Base-by-base conservation (phyloP, 2,888 invertebrate genomes). In the Hirtodrosophila trivittata region DNA sequence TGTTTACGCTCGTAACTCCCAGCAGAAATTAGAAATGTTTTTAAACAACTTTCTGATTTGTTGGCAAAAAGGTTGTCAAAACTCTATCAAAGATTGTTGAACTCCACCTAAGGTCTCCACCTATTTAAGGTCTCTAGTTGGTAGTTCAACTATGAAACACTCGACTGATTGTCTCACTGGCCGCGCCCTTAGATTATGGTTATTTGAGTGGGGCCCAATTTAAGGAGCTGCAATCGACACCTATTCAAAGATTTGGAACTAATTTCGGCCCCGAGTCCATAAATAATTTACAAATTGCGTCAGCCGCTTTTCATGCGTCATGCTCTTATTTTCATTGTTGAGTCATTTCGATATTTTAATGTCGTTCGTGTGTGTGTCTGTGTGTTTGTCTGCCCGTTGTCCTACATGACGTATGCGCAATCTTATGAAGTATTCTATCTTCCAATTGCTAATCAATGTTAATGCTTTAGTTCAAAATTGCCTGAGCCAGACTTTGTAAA, bases 371-470 rank as follows among this genome's bases (percentile, higher is more conserved):
- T 25, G 16, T 43, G 6, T 49, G 37, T 47, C 37, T 6, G 16
- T 21, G 16, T 16, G 7, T 4, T 3, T 45, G 10, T 21, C 3
- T 10, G 14, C 42, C 42, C 28, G 13, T 39, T 46, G 74, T 35
- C 56, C 45, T 13, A 59, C 67, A 75, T 75, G 75, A 75, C 72
- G 76, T 82, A 72, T 82, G 51, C 66, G 66, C 55, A 60, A 73
- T 75, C 45, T 47, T 51, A 57, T 58, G 55, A 69, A 75, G 66
- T 66, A 76, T 52, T 57, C 13, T 38, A 32, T 30, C 42, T 26
- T 33, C 63, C 57, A 59, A 77, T 82, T 59, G 80, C 69, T 82
- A 83, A 83, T 78, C 76, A 80, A 80, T 76, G 77, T 66, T 76
- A 70, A 80, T 74, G 63, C 62, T 47, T 57, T 30, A 16, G 37